Conservation (phyloP, 2,888 invertebrate species). For the Ceraclea dissimilis region DNA sequence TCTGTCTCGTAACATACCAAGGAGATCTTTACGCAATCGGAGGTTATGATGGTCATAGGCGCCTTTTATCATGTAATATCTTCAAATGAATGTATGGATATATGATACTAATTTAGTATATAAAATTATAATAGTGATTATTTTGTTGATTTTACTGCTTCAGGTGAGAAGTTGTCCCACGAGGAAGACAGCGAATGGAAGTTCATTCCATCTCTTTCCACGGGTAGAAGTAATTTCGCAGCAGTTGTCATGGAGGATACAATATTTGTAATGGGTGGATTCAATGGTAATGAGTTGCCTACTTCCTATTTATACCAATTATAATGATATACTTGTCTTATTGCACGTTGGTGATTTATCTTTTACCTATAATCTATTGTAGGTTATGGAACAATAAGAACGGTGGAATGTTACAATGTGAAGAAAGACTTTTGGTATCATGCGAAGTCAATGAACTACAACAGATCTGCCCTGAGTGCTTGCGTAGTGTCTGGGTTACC, state of each 20-base stretch:
- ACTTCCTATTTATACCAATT: conserved; percentile 6
- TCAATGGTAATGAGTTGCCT: conserved; percentile 54
- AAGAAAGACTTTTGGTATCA: conserved; percentile 57
- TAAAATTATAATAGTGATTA: background rate
- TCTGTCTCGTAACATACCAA: conserved; percentile 58
- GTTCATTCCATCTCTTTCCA: conserved; percentile 63
- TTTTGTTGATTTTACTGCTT: conserved; percentile 8
- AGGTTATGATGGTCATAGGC: conserved; percentile 67
- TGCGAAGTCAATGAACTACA: conserved; percentile 72
- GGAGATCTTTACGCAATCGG: conserved; percentile 70
- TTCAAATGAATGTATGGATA: too few species aligned
- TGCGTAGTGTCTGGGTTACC: conserved; percentile 68
- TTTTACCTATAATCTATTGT: background rate
- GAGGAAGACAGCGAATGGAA: conserved; percentile 55
- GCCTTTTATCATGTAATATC: conserved; percentile 58
- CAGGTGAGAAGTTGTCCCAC: conserved; percentile 43
- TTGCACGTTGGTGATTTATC: too few species aligned
- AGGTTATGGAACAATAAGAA: conserved; percentile 48
- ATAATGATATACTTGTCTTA: background rate
- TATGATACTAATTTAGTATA: too few species aligned
- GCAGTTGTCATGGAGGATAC: conserved; percentile 65
- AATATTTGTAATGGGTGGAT: conserved; percentile 79
- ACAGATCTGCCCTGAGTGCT: conserved; percentile 72
- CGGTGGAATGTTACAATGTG: conserved; percentile 72
- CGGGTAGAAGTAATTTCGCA: conserved; percentile 75